Conservation (phyloP, 2,888 invertebrate genomes). For the Drosophila niveifrons region DNA sequence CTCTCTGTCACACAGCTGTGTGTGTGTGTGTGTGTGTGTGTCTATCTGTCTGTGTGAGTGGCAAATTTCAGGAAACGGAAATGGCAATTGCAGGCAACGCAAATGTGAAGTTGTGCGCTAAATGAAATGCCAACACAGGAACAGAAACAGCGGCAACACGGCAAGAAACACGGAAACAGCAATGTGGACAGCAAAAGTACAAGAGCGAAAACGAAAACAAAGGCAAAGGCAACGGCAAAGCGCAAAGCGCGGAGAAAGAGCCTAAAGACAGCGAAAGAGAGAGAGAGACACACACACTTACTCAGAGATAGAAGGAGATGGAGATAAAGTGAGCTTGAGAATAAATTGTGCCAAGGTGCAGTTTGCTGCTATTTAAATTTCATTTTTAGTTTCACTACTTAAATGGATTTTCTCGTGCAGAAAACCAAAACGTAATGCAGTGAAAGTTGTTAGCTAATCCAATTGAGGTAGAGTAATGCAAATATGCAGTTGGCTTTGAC, state of each 20-base stretch:
- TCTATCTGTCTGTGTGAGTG: conserved; percentile 68
- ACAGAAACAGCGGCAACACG: conserved; percentile 73
- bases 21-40: conserved; percentile 26
- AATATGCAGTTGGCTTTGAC: neutral
- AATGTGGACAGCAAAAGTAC: conserved; percentile 47
- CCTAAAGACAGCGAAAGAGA: neutral
- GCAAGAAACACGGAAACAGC: conserved; percentile 68
- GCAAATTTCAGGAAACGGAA: conserved; percentile 78
- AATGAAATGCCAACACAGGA: conserved; percentile 79
- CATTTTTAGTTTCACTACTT: conserved; percentile 46
- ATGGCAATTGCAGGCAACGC: conserved; percentile 76
- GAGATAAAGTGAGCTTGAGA: neutral
- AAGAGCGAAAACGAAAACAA: conserved; percentile 29
- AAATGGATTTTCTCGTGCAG: conserved; percentile 25
- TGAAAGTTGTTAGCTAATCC: conserved; percentile 19
- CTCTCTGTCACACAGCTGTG: conserved; percentile 4
- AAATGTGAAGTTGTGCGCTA: conserved; percentile 79
- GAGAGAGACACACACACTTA: neutral
- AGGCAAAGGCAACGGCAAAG: neutral
- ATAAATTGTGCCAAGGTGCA: conserved; percentile 47
- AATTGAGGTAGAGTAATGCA: neutral
- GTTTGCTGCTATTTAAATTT: conserved; percentile 73
- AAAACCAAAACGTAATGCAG: conserved; percentile 20
- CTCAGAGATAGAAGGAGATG: neutral
- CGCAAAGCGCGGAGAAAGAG: neutral